phyloP scores from a whole-genome alignment of 2,888 invertebrate species.

The Apotomis turbidana region DNA sequence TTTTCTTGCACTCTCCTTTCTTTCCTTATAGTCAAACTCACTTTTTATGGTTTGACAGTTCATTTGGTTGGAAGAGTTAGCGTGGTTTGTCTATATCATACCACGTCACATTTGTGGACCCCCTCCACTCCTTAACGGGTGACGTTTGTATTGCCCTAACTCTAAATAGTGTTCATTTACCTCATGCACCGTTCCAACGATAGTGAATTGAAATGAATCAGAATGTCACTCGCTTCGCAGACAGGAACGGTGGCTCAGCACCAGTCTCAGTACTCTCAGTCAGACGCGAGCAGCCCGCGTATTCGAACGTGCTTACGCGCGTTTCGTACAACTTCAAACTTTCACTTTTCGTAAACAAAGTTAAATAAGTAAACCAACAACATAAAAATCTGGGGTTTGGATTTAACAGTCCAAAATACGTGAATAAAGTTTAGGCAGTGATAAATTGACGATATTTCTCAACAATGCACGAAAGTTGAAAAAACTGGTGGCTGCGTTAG shows the following conservation, averaged over 20 bases:
- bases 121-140: too few species aligned
- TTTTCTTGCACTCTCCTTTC: too few species aligned
- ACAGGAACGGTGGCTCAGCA: too few species aligned
- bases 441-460: slow-evolving; percentile 24
- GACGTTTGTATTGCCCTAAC: too few species aligned
- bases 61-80: too few species aligned
- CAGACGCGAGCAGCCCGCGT: slow-evolving; percentile 11
- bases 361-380: slow-evolving; percentile 40
- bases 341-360: slow-evolving; percentile 54
- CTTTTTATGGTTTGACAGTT: too few species aligned
- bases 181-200: background rate
- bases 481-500: slow-evolving; percentile 20
- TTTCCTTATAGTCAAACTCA: too few species aligned
- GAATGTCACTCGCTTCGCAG: background rate
- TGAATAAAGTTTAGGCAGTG: slow-evolving; percentile 4
- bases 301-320: background rate
- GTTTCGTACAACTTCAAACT: slow-evolving; percentile 45
- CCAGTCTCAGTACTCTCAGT: slow-evolving; percentile 27
- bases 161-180: background rate
- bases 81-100: too few species aligned
- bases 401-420: slow-evolving; percentile 7
- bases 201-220: slow-evolving; percentile 13
- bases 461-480: slow-evolving; percentile 41
- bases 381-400: slow-evolving; percentile 16
- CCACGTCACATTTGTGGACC: too few species aligned